Evolutionary conservation across 1,140 invertebrate genomes (phyloP), one percentile per base, ranked within the genome.

Genomic region (Melipona quadrifasciata): DNA sequence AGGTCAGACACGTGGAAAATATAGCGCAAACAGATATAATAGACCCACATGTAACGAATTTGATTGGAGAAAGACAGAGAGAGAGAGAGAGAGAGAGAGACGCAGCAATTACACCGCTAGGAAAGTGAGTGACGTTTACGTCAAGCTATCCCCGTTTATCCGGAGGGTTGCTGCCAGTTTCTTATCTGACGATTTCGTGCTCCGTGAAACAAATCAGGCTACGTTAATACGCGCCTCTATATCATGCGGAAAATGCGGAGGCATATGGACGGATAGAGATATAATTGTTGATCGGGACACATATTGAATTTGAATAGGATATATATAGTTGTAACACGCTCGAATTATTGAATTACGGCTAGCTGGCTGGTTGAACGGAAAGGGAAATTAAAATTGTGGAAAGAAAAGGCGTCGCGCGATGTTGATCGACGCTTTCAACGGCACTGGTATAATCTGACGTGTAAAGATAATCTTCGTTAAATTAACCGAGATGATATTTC

Each of bases 171-270:
- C 11, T 58, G 78, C 27, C 65, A 39, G 76, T 74, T 85, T 84
- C 87, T 91, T 91, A 91, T 92, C 91, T 72, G 80, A 84, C 86
- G 84, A 91, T 92, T 91, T 89, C 68, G 85, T 84, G 90, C 90
- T 90, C 75, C 82, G 84, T 72, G 83, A 74, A 84, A 84, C 86
- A 85, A 80, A 80, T 85, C 71, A n/a, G 55, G 51, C 53, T 39
- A 83, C 70, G 47, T 76, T 82, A 77, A 80, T 74, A 58, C 24
- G 83, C 19, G 51, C 6, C 17, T 47, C 58, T 17, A 55, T 19
- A 47, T 65, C 57, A 39, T 34, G 53, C 53, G 74, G 84, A 82
- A 77, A 78, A 78, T 70, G 11, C 1, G 34, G 34, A 61, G n/a
- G 83, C 31, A 24, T 61, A 71, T 31, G 78, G 47, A 47, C 31